Base-by-base conservation (phyloP, 2,888 invertebrate genomes). In the Ecdyonurus torrentis region DNA sequence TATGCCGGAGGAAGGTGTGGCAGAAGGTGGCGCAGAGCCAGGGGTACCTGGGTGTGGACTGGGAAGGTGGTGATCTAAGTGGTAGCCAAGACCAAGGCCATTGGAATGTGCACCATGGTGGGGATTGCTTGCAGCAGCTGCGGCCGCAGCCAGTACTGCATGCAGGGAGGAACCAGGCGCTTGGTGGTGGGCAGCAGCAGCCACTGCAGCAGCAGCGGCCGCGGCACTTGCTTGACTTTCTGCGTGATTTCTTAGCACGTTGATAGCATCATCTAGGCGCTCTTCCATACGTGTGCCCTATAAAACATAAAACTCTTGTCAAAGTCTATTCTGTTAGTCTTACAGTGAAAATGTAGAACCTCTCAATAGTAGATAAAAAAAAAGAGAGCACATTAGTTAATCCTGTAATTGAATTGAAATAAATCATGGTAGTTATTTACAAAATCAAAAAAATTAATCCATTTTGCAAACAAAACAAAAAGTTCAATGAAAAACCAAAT, bases 261-360 rank as follows among this genome's bases (percentile, higher is more conserved):
- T 93, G 72, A 96, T 91, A 67, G 95, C 96, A 78, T 95, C 95
- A 74, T 95, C 95, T 72, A 96, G 77, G 66, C 93, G 81, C 77
- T 95, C 95, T 77, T 95, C 96, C 91, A 95, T 93, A 65, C 92
- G 84, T 70, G 90, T 89, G 69, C 91, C 91, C 87, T 91, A 74
- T 69, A n/a, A n/a, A n/a, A n/a, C n/a, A n/a, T n/a, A n/a, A n/a
- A n/a, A n/a, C n/a, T n/a, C n/a, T n/a, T n/a, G n/a, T n/a, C n/a
- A n/a, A n/a, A n/a, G n/a, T n/a, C n/a, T n/a, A n/a, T n/a, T n/a
- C n/a, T n/a, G n/a, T n/a, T n/a, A n/a, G n/a, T n/a, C n/a, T n/a
- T n/a, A n/a, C n/a, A n/a, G n/a, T n/a, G n/a, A n/a, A n/a, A n/a
- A n/a, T n/a, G n/a, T n/a, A n/a, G n/a, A n/a, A n/a, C n/a, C n/a